These are phyloP conservation scores for Ptilodon capucinus DNA, from an alignment of 2,888 invertebrate species.

Conservation along the genomic window DNA sequence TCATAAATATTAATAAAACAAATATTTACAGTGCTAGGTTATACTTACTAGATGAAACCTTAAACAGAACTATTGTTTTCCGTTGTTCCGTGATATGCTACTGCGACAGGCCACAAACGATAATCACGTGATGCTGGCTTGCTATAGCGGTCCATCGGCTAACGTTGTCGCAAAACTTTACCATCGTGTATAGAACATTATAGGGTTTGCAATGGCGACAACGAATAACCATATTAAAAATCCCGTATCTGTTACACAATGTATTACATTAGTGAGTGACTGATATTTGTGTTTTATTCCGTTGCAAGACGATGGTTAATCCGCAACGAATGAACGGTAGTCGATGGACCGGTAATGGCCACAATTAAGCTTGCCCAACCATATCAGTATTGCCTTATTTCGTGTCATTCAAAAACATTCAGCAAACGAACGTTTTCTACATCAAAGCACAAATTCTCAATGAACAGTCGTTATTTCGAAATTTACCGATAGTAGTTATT, in stretches of 20 bases:
- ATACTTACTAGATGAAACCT: conserved; percentile 20
- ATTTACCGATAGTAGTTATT: conserved; percentile 53
- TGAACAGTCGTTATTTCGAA: conserved; percentile 39
- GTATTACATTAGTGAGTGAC: too few species aligned
- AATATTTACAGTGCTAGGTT: conserved; percentile 35
- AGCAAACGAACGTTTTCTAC: conserved; percentile 28
- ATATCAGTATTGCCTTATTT: conserved; percentile 15
- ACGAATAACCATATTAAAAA: too few species aligned
- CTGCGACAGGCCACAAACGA: conserved; percentile 23
- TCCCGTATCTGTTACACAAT: too few species aligned
- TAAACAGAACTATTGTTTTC: conserved; percentile 28
- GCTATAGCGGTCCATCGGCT: too few species aligned
- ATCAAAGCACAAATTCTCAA: conserved; percentile 46
- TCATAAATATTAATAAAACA: conserved; percentile 30
- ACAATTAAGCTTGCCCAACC: conserved; percentile 21
- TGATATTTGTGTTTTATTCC: too few species aligned
- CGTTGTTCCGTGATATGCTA: conserved; percentile 31
- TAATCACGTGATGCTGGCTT: conserved; percentile 8
- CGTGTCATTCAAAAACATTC: conserved; percentile 9
- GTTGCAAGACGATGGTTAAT: too few species aligned
- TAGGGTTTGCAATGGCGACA: too few species aligned
- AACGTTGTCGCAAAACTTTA: too few species aligned
- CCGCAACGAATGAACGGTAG: too few species aligned
- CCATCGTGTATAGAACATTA: too few species aligned
- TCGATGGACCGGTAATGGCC: too few species aligned